A percentile compares a stretch with the other conserved stretches of the same genome.
phyloP scores from a whole-genome alignment of 2,113 vertebrate species.

The Trogon surrucura region DNA sequence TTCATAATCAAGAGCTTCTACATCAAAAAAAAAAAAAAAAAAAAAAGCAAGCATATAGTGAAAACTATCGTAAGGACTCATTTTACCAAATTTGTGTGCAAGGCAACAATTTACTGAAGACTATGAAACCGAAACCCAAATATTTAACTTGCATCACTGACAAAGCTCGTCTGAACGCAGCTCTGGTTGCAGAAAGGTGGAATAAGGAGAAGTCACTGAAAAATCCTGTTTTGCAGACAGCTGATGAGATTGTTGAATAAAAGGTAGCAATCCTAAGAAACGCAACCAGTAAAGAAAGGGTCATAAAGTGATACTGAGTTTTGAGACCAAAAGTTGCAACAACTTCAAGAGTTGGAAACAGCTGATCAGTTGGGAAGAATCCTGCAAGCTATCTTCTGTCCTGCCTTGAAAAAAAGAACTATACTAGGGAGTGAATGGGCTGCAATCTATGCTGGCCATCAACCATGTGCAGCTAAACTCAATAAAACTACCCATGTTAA shows the following conservation, averaged over 20 bases:
- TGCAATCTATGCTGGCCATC: neutral
- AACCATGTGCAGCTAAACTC: accelerated
- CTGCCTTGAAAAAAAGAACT: neutral
- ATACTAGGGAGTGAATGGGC: neutral
- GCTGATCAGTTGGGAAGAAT: neutral
- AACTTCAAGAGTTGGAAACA: neutral
- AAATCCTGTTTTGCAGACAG: neutral
- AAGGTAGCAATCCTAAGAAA: neutral
- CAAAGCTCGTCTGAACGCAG: neutral
- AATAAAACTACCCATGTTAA: neutral
- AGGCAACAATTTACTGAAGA: neutral
- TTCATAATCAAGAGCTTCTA: neutral
- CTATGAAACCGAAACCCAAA: neutral
- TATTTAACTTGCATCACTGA: neutral
- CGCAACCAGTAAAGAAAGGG: neutral
- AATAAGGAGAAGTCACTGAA: neutral
- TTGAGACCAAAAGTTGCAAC: neutral
- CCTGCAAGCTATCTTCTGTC: neutral
- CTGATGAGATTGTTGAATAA: neutral
- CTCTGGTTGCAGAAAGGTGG: neutral
- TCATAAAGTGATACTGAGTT: neutral
- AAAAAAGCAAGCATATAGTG: neutral
- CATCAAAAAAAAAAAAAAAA: neutral
- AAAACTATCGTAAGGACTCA: neutral
- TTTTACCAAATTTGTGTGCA: neutral